A percentile compares a stretch with the other conserved stretches of the same genome.
phyloP scores from a whole-genome alignment of 2,797 vertebrate genomes.

The Myioborus melanocephalus region DNA sequence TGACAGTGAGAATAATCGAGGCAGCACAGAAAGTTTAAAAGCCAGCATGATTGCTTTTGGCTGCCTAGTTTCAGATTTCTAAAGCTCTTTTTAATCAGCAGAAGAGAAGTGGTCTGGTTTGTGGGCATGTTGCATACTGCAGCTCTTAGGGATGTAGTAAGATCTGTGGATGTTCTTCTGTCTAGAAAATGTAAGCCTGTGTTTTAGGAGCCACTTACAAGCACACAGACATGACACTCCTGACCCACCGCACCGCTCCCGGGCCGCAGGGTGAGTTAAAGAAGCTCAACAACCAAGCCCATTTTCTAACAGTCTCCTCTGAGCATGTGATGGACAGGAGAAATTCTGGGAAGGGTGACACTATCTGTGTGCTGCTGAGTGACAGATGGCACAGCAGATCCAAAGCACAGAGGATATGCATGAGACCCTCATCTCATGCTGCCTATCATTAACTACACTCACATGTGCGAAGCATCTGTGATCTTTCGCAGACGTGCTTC shows the following conservation, averaged over 20 bases:
- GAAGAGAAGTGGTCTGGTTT: background rate
- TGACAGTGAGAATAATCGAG: slow-evolving; percentile 51
- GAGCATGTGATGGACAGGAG: background rate
- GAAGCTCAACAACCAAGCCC: background rate
- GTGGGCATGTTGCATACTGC: background rate
- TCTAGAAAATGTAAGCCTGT: background rate
- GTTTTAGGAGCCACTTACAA: background rate
- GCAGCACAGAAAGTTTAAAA: slow-evolving; percentile 50
- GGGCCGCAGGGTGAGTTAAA: background rate
- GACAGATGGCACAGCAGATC: slow-evolving; percentile 47
- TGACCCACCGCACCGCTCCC: rapidly evolving
- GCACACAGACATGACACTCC: background rate
- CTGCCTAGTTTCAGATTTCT: slow-evolving; percentile 51
- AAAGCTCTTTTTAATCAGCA: slow-evolving; percentile 42
- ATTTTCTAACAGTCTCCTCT: background rate
- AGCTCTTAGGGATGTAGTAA: background rate
- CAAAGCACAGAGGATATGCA: background rate
- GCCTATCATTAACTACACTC: background rate
- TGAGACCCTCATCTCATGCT: background rate
- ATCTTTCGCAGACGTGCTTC: background rate
- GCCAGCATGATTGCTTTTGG: slow-evolving; percentile 44
- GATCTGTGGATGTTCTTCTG: background rate
- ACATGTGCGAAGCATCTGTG: background rate
- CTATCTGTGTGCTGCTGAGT: background rate
- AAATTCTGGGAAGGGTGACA: background rate